Base-by-base conservation (phyloP, 1,140 invertebrate genomes). In the Meloidogyne exigua region DNA sequence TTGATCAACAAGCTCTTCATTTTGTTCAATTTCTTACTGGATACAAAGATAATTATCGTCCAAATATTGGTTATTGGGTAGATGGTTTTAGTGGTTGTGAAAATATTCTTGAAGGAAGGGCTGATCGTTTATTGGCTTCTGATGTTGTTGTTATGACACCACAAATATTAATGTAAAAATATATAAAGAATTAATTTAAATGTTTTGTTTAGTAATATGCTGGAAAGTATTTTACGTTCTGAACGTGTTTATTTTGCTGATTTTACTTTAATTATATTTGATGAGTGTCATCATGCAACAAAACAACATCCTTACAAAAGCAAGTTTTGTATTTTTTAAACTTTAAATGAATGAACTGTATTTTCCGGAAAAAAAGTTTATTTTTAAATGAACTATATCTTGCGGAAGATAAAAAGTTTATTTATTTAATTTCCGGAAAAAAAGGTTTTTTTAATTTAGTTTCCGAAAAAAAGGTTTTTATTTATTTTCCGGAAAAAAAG, bases 261-360 rank as follows among this genome's bases (percentile, higher is more conserved):
- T 49, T 79, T 84, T 65, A 79, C 83, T 18, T 23, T 84, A 72
- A 73, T 84, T 3, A 62, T 84, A 12, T 84, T 84, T 36, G 83
- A 84, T 69, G 83, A 84, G 32, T 85, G 84, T 49, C 83, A 84
- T 65, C 82, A 84, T 73, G 78, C 72, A 23, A 65, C 32, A 49
- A 69, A 81, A 57, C 42, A 68, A 10, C 82, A 83, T 63, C 82
- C 82, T 18, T 83, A 83, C 75, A 80, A 83, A 73, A 80, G 79
- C 81, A 44, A 13, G 49, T n/a, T 32, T 21, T 28, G 18, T 75
- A 36, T 71, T 25, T 18, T 32, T 62, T 39, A n/a, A n/a, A n/a
- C n/a, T n/a, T n/a, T n/a, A n/a, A n/a, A n/a, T n/a, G n/a, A n/a
- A n/a, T n/a, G n/a, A n/a, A n/a, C n/a, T n/a, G n/a, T n/a, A n/a